A percentile compares a stretch with the other conserved stretches of the same genome.
phyloP scores from a whole-genome alignment of 2,113 vertebrate genomes.

The Corynorhinus townsendii region DNA sequence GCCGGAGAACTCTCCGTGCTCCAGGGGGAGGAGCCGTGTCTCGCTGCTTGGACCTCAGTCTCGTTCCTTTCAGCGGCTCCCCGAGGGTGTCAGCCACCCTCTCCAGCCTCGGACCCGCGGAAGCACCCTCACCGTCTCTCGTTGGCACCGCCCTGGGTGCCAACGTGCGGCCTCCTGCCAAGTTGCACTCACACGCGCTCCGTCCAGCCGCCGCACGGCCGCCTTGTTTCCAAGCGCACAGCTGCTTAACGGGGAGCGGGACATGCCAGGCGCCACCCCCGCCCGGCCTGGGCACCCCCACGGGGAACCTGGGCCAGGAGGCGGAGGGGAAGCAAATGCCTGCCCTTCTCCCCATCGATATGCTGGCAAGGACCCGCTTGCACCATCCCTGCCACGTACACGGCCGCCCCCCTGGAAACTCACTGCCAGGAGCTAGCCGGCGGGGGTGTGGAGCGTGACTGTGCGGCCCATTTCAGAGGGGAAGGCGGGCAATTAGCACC shows the following conservation, averaged over 20 bases:
- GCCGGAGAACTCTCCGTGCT: slow-evolving; percentile 26
- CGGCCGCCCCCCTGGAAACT: neutral
- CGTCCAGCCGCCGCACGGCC: neutral
- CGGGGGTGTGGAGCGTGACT: neutral
- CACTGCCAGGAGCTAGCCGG: neutral
- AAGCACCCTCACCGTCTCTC: neutral
- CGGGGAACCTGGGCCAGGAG: neutral
- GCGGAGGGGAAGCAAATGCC: neutral
- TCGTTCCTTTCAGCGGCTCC: neutral
- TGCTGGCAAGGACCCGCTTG: neutral
- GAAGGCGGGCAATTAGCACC: rapidly evolving
- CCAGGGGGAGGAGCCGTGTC: neutral
- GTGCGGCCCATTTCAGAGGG: rapidly evolving
- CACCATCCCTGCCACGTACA: rapidly evolving
- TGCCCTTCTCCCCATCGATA: rapidly evolving
- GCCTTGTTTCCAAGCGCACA: neutral
- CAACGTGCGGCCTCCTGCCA: neutral
- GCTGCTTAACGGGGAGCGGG: neutral
- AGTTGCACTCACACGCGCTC: neutral
- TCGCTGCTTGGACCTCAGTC: neutral
- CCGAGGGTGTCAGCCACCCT: neutral
- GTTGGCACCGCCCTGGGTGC: neutral
- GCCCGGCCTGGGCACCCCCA: too few species aligned
- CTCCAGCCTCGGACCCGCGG: rapidly evolving
- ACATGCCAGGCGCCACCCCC: rapidly evolving